These are phyloP conservation scores for Mormyrus hasselquistii DNA, from an alignment of 2,797 vertebrate species.

Conservation along the genomic window DNA sequence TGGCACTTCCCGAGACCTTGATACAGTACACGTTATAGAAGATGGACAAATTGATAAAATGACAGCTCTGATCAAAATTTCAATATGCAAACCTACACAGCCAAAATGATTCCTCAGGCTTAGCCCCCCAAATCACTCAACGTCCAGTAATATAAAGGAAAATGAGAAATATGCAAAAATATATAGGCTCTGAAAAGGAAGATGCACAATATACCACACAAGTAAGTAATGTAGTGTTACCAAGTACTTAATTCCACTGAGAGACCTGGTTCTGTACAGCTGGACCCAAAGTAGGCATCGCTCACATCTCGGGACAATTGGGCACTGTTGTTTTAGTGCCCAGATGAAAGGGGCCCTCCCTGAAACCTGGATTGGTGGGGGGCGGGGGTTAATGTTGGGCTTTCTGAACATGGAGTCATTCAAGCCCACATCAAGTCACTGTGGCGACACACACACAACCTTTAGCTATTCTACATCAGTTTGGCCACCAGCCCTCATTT, in stretches of 20 bases:
- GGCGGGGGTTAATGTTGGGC: background rate
- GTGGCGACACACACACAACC: background rate
- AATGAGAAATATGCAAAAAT: background rate
- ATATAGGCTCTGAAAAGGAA: background rate
- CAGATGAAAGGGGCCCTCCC: background rate
- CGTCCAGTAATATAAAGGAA: background rate
- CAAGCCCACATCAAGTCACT: background rate
- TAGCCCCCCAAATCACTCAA: background rate
- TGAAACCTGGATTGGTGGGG: background rate
- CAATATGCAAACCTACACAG: background rate
- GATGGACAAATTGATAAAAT: background rate
- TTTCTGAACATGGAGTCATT: background rate
- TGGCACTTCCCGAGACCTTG: background rate
- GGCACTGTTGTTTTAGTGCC: background rate
- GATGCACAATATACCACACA: background rate
- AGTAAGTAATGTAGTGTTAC: background rate
- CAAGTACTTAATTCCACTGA: background rate
- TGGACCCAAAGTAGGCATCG: background rate
- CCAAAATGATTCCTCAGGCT: background rate
- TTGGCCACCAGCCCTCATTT: background rate
- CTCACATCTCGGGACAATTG: background rate
- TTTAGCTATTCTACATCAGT: background rate
- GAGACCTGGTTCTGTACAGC: conserved; percentile 8
- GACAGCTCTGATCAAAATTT: background rate
- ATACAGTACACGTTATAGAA: background rate